Evolutionary conservation across 2,888 invertebrate species (phyloP).

Genomic region (Meiosimyza decipiens): DNA sequence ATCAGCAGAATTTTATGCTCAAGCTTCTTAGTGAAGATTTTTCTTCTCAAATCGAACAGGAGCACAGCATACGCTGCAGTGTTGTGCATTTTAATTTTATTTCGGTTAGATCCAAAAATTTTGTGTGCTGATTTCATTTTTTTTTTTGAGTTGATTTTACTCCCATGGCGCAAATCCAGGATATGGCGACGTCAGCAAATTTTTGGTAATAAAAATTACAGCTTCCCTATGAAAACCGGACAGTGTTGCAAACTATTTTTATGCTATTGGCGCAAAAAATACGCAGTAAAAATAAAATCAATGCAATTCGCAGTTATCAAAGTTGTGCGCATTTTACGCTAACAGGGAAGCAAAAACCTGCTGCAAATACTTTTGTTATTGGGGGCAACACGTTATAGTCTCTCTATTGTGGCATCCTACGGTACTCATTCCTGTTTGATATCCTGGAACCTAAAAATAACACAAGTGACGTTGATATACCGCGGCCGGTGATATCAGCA

Average conservation of each 20-base stretch:
- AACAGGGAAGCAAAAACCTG: conserved; percentile 55
- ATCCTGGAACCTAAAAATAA: too few species aligned
- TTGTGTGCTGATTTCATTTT: background rate
- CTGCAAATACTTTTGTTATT: background rate
- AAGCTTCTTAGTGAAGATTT: conserved; percentile 57
- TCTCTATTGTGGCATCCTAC: too few species aligned
- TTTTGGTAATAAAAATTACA: background rate
- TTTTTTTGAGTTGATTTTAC: conserved; percentile 1
- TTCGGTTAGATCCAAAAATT: background rate
- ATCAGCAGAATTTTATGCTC: conserved; percentile 28
- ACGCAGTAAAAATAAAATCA: background rate
- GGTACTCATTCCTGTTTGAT: too few species aligned
- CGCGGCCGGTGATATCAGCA: too few species aligned
- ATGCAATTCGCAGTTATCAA: conserved; percentile 53
- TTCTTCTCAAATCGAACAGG: conserved; percentile 63
- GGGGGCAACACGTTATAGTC: too few species aligned
- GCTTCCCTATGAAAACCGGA: background rate
- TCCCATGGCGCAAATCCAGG: background rate
- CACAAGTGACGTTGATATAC: too few species aligned
- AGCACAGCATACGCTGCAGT: conserved; percentile 47
- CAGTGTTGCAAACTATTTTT: conserved; percentile 17
- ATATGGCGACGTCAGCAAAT: background rate
- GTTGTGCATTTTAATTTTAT: background rate
- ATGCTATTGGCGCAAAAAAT: too few species aligned
- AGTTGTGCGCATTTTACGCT: conserved; percentile 56